Base-by-base conservation (phyloP, 2,888 invertebrate genomes). In the Hipparchia sbordonii region DNA sequence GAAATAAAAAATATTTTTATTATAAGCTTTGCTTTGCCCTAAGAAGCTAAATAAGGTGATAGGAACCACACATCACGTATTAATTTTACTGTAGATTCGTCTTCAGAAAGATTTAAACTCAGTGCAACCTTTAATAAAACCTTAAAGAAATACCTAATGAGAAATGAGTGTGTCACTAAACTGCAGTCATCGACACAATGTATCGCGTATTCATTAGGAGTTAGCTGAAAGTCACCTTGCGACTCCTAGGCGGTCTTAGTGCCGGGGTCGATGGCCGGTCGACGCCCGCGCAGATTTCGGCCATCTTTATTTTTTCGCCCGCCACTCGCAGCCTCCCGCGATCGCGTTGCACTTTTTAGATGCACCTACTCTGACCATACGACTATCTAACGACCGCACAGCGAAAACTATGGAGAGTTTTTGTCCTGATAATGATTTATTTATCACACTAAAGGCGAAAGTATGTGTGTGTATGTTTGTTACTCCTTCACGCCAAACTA, bases 331-430 rank as follows among this genome's bases (percentile, higher is more conserved):
- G 84, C 84, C 85, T 86, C 88, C 82, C 81, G 87, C 85, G 89
- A 91, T 90, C 91, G 91, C 84, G 89, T 89, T 91, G 93, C 93
- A 91, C 89, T 93, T 93, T 93, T 93, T 93, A 93, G 93, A 93
- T 90, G 90, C 91, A 90, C 93, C 93, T 93, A 92, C 93, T 92
- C 87, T 84, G 84, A 86, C 85, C 85, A 85, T 91, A 91, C 85
- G 89, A 90, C 90, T 92, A 92, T 93, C 93, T 93, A 93, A 93
- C 92, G 87, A 86, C 85, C 71, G 88, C 72, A 85, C 84, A 87
- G 76, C 0, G 75, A 33, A 74, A 61, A 57, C 39, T 0, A 73
- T 86, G 79, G 89, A 89, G 88, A 54, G 3, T 48, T 48, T 48
- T 48, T 48, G 48, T 6, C 0, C 6, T 48, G 6, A 48, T 48